A percentile compares a stretch with the other conserved stretches of the same genome.
phyloP scores from a whole-genome alignment of 2,113 vertebrate genomes.

The Corythoichthys intestinalis region DNA sequence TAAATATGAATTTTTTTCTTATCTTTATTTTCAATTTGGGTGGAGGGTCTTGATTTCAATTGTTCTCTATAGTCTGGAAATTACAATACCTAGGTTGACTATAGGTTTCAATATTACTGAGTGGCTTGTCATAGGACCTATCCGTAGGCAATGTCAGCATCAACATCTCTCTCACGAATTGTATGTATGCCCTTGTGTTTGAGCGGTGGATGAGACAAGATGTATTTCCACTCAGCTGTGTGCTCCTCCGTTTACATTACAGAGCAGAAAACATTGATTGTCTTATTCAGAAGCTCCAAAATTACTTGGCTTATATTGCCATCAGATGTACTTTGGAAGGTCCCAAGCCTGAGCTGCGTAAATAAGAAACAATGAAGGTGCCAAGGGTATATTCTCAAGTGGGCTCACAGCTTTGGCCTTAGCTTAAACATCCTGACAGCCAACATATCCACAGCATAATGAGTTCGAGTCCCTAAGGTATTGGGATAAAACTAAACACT shows the following conservation, averaged over 20 bases:
- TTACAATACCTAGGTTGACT: neutral
- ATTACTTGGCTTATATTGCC: slow-evolving; percentile 43
- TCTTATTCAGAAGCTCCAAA: slow-evolving; percentile 45
- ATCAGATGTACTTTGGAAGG: slow-evolving; percentile 40
- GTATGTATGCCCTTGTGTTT: slow-evolving; percentile 4
- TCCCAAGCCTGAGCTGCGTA: slow-evolving; percentile 40
- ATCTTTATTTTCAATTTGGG: no score
- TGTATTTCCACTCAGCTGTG: slow-evolving; percentile 14
- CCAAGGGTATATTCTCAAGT: slow-evolving; percentile 52
- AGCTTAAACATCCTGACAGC: slow-evolving; percentile 52
- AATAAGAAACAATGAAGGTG: slow-evolving; percentile 53
- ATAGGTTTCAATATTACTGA: slow-evolving; percentile 4
- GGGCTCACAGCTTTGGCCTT: slow-evolving; percentile 46
- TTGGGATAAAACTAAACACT: slow-evolving; percentile 57
- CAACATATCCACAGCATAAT: slow-evolving; percentile 56
- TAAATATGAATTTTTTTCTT: no score
- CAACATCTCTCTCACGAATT: slow-evolving; percentile 34
- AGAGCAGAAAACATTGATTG: slow-evolving; percentile 53
- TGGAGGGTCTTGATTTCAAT: no score
- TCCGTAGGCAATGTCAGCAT: slow-evolving; percentile 23
- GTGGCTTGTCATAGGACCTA: slow-evolving; percentile 13
- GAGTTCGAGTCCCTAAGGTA: slow-evolving; percentile 49
- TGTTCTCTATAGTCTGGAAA: no score
- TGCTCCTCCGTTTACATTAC: slow-evolving; percentile 37
- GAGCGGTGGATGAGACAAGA: neutral